These are phyloP conservation scores for Mechanitis messenoides DNA, from an alignment of 2,888 invertebrate species.

Conservation along the genomic window DNA sequence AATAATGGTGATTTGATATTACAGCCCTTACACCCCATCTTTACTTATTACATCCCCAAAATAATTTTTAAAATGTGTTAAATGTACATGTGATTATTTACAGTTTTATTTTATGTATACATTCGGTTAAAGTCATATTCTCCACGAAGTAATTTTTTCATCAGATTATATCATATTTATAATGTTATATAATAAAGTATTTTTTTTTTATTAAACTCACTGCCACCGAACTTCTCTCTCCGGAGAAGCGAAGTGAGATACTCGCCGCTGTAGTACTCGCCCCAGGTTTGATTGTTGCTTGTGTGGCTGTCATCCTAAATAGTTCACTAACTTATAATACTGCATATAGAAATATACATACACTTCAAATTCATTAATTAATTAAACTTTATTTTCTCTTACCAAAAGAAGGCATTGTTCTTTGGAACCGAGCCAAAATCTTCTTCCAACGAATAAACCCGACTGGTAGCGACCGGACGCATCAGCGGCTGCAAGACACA, in stretches of 20 bases:
- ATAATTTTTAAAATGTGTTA: too few species aligned
- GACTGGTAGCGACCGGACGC: constrained; percentile 65
- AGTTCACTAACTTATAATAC: too few species aligned
- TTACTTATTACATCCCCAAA: too few species aligned
- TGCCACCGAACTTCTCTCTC: constrained; percentile 46
- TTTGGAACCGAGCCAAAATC: constrained; percentile 69
- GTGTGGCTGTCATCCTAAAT: constrained; percentile 46
- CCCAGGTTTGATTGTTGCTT: constrained; percentile 40
- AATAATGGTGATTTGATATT: too few species aligned
- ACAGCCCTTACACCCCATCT: too few species aligned
- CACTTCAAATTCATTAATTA: neutral
- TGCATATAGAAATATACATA: too few species aligned
- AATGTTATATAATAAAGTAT: too few species aligned
- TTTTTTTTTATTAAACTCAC: constrained; percentile 33
- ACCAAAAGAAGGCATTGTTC: constrained; percentile 59
- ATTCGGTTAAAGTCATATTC: too few species aligned
- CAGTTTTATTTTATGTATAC: too few species aligned
- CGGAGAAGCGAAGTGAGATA: constrained; percentile 41
- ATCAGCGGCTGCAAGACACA: constrained; percentile 49
- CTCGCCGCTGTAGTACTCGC: constrained; percentile 41
- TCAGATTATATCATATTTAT: too few species aligned
- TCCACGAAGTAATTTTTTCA: too few species aligned
- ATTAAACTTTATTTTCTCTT: constrained; percentile 24
- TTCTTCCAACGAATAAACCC: constrained; percentile 60
- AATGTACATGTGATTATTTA: too few species aligned